phyloP scores from a whole-genome alignment of 2,113 vertebrate genomes.

The Plecotus auritus region DNA sequence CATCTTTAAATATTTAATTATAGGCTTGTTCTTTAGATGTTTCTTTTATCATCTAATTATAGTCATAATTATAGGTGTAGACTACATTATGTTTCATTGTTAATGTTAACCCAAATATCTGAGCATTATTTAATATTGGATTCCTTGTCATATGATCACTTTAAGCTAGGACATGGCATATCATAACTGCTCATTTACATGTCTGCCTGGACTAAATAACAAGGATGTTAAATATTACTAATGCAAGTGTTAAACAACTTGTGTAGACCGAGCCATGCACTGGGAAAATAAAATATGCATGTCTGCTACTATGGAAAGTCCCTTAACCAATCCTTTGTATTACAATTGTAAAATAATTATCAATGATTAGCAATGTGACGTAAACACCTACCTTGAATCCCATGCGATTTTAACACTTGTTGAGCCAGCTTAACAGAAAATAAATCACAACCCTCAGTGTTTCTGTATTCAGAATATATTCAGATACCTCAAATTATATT shows the following conservation, averaged over 20 bases:
- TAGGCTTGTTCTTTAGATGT: neutral
- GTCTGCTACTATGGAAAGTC: neutral
- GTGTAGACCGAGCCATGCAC: neutral
- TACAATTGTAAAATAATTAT: constrained; percentile 33
- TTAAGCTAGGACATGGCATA: neutral
- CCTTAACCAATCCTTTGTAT: neutral
- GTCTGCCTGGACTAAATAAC: neutral
- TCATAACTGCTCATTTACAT: constrained; percentile 14
- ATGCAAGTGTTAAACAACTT: neutral
- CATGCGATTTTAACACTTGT: neutral
- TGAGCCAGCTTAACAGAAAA: constrained; percentile 12
- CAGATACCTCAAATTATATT: neutral
- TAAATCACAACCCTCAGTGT: neutral
- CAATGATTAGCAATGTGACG: neutral
- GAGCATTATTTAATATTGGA: neutral
- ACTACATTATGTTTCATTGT: constrained; percentile 26
- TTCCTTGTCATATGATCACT: constrained; percentile 13
- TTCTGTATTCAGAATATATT: constrained; percentile 23
- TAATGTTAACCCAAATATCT: constrained; percentile 39
- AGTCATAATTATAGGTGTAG: constrained; percentile 11
- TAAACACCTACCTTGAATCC: neutral
- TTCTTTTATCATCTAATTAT: constrained; percentile 10
- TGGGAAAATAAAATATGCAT: neutral
- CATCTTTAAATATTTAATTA: constrained; percentile 49
- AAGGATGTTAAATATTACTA: neutral